Evolutionary conservation across 2,888 invertebrate genomes (phyloP).

Genomic region (Steromphala cineraria): DNA sequence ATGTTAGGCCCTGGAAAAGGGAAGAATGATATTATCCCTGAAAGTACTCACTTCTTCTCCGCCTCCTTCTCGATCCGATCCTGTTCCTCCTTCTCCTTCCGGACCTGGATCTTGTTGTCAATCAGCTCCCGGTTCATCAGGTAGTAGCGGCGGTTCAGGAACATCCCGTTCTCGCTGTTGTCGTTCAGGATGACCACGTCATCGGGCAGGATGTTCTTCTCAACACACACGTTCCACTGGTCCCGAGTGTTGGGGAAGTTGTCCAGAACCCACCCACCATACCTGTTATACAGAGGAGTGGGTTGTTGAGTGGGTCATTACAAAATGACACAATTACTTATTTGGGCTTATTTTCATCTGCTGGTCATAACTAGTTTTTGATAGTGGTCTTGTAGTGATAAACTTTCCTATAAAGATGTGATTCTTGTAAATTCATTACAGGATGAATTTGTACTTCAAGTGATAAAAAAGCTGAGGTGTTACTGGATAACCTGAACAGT

Average conservation of each 20-base stretch:
- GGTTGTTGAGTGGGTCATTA: no score
- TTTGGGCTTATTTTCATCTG: no score
- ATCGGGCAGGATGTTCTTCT: conserved; percentile 72
- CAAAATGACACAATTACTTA: no score
- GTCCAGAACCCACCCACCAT: conserved; percentile 75
- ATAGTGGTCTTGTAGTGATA: no score
- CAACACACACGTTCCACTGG: conserved; percentile 72
- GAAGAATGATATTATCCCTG: neutral
- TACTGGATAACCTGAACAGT: no score
- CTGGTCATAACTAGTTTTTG: no score
- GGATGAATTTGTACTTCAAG: no score
- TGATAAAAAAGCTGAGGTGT: no score
- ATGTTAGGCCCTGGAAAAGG: no score
- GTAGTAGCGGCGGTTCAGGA: conserved; percentile 69
- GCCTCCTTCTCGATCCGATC: conserved; percentile 57
- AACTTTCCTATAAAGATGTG: no score
- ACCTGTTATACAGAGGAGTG: conserved; percentile 37
- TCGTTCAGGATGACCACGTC: conserved; percentile 72
- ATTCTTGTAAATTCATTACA: no score
- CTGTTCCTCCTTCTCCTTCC: conserved; percentile 61
- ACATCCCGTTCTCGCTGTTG: conserved; percentile 60
- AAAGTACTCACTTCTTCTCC: conserved; percentile 60
- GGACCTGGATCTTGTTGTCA: conserved; percentile 56
- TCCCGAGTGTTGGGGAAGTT: conserved; percentile 73
- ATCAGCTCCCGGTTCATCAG: conserved; percentile 59